A percentile compares a stretch with the other conserved stretches of the same genome.
These are phyloP conservation scores for Sapajus apella DNA, from an alignment of 2,113 vertebrate genomes.

Conservation along the genomic window DNA sequence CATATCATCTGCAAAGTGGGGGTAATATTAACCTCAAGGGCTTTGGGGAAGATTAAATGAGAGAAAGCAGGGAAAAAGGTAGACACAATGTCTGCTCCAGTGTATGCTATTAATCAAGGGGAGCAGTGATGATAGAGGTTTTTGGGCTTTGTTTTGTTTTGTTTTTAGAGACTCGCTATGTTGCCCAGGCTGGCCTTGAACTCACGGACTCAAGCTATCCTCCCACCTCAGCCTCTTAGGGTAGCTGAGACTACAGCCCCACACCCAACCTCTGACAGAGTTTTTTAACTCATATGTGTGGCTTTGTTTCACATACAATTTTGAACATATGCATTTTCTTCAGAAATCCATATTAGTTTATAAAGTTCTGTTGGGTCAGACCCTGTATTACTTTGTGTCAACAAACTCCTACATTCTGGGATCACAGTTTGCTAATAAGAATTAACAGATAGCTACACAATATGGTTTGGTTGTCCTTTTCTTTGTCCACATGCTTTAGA, in stretches of 20 bases:
- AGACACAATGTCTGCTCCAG: slow-evolving; percentile 5
- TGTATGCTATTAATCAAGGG: background rate
- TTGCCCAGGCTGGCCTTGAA: background rate
- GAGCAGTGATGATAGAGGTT: background rate
- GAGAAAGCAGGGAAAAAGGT: background rate
- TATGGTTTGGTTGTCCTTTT: background rate
- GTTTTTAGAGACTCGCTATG: background rate
- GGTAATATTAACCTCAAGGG: background rate
- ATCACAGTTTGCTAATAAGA: slow-evolving; percentile 12
- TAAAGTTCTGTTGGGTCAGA: background rate
- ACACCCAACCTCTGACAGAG: background rate
- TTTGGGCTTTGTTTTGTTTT: background rate
- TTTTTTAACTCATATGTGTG: background rate
- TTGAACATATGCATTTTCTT: slow-evolving; percentile 25
- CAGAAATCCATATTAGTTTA: background rate
- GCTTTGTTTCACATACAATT: background rate
- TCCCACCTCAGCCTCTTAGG: background rate
- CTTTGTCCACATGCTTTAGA: background rate
- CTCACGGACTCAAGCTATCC: background rate
- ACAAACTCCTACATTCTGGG: background rate
- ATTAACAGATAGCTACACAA: background rate
- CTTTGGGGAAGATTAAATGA: background rate
- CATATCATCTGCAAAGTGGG: background rate
- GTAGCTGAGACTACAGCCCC: background rate
- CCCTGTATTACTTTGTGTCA: background rate